Conservation (phyloP, 2,797 vertebrate species). For the Sebastiscus albofasciatus region DNA sequence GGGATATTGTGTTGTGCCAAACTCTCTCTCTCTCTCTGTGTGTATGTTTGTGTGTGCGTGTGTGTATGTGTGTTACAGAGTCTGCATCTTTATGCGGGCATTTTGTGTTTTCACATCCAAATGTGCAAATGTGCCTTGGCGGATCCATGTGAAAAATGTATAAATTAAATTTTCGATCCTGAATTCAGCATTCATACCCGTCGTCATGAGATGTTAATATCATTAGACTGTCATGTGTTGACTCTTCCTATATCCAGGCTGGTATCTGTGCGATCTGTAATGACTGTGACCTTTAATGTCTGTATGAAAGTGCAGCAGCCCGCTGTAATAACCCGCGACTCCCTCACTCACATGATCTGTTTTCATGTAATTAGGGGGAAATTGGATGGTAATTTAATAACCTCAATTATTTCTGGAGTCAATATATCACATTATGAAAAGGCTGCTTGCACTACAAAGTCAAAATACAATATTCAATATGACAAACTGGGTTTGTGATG, state of each 20-base stretch:
- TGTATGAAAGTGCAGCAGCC: slow-evolving; percentile 7
- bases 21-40: background rate
- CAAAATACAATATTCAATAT: background rate
- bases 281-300: slow-evolving; percentile 40
- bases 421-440: slow-evolving; percentile 33
- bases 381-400: slow-evolving; percentile 68
- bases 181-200: background rate
- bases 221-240: slow-evolving; percentile 5
- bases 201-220: slow-evolving; percentile 1
- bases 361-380: slow-evolving; percentile 53
- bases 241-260: background rate
- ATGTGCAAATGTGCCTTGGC: background rate
- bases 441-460: background rate
- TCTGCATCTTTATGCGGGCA: slow-evolving; percentile 33
- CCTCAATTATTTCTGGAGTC: slow-evolving; percentile 40
- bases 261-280: background rate
- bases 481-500: background rate
- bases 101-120: slow-evolving; percentile 26
- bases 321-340: slow-evolving; percentile 25
- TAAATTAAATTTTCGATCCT: background rate
- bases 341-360: slow-evolving; percentile 51
- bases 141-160: background rate
- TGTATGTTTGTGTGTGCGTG: background rate
- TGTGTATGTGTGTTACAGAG: slow-evolving; percentile 5
- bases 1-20: slow-evolving; percentile 58